Evolutionary conservation across 2,797 vertebrate species (phyloP).

Genomic region (Menidia menidia): DNA sequence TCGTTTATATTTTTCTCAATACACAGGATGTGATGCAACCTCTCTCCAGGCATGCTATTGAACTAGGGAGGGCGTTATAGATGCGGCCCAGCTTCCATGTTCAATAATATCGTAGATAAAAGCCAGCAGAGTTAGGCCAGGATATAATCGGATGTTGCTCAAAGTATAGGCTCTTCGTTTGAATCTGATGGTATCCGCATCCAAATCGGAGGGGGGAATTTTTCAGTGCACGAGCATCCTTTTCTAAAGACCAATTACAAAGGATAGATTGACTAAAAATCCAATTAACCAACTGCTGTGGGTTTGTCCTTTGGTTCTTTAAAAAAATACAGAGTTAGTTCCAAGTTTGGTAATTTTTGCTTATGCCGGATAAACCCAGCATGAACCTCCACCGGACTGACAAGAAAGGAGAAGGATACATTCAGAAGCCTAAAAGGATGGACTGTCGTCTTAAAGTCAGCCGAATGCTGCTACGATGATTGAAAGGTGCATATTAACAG

Average conservation of each 20-base stretch:
- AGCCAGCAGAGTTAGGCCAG: background rate
- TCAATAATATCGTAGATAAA: constrained; percentile 13
- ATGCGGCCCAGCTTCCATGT: background rate
- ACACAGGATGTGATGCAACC: constrained; percentile 51
- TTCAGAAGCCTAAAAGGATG: background rate
- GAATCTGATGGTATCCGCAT: background rate
- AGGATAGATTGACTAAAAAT: too few relatives aligned
- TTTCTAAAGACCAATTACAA: too few relatives aligned
- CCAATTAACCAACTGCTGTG: background rate
- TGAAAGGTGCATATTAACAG: background rate
- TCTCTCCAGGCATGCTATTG: constrained; percentile 22
- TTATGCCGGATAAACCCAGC: too few relatives aligned
- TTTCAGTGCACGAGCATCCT: too few relatives aligned
- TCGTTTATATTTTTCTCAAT: constrained; percentile 51
- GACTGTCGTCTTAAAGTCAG: background rate
- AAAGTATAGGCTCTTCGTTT: background rate
- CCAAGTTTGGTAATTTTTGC: too few relatives aligned
- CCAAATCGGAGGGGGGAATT: background rate
- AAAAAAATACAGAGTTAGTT: too few relatives aligned
- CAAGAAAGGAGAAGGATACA: background rate
- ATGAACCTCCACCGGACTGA: background rate
- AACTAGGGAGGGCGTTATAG: constrained; percentile 25
- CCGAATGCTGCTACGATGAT: background rate
- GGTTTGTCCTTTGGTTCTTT: background rate
- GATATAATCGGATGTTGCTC: background rate